Conservation (phyloP, 2,797 vertebrate genomes). For the Huso huso region DNA sequence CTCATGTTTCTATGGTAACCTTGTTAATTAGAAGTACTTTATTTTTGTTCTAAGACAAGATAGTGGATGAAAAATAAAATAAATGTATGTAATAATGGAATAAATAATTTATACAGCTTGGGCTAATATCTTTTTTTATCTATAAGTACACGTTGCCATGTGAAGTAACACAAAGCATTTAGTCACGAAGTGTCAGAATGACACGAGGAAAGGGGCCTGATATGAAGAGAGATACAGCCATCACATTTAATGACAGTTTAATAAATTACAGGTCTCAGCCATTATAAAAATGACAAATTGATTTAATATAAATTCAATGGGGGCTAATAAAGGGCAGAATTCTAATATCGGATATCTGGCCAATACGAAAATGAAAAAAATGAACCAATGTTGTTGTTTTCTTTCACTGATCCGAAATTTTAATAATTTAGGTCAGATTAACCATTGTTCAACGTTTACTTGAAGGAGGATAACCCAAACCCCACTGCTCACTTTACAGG, state of each 20-base stretch:
- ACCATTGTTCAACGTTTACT: background rate
- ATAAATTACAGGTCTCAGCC: background rate
- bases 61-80: background rate
- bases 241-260: slow-evolving; percentile 4
- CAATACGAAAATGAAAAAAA: background rate
- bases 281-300: slow-evolving; percentile 11
- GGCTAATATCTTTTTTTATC: background rate
- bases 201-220: slow-evolving; percentile 6
- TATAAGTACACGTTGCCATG: no score
- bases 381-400: background rate
- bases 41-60: background rate
- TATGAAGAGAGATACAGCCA: background rate
- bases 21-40: background rate
- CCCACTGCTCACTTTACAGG: background rate
- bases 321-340: background rate
- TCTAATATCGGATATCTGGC: no score
- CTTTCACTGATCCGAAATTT: background rate
- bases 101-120: background rate
- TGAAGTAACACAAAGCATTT: background rate
- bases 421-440: background rate
- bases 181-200: background rate
- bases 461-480: background rate
- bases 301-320: slow-evolving; percentile 16
- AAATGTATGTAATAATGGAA: background rate
- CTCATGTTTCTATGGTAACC: background rate